Percentiles rank a stretch among this genome's conserved stretches.
Conservation (phyloP, 2,888 invertebrate species). For the Brachypterus glaber region DNA sequence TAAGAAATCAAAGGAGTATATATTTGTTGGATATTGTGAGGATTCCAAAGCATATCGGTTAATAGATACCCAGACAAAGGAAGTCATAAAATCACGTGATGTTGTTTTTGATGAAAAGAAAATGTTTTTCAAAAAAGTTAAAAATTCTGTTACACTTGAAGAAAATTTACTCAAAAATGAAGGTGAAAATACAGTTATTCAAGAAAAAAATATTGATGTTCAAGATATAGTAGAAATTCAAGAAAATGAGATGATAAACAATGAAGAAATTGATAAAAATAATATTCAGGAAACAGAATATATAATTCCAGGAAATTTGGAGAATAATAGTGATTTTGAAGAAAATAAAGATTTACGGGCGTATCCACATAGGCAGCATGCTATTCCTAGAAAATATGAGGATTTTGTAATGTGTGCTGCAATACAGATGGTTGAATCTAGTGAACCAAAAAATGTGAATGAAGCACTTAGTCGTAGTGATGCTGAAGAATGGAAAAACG, state of each 20-base stretch:
- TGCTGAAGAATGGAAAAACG: slow-evolving; percentile 2
- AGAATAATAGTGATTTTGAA: too few species aligned
- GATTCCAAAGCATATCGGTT: slow-evolving; percentile 7
- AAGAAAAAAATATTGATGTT: too few species aligned
- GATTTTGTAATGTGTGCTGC: slow-evolving; percentile 1
- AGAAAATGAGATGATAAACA: too few species aligned
- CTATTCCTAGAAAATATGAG: background rate
- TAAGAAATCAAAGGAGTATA: slow-evolving; percentile 1
- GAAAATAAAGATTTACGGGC: background rate
- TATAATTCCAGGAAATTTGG: too few species aligned
- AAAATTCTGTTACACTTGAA: too few species aligned
- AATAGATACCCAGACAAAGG: background rate
- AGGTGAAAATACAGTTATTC: too few species aligned
- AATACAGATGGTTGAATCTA: slow-evolving; percentile 1
- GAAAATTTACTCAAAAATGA: too few species aligned
- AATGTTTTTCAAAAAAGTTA: background rate
- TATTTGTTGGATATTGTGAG: slow-evolving; percentile 4
- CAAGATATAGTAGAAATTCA: too few species aligned
- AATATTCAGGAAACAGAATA: too few species aligned
- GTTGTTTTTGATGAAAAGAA: slow-evolving; percentile 3
- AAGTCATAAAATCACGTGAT: slow-evolving; percentile 6
- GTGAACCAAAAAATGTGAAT: background rate
- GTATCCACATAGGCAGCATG: background rate
- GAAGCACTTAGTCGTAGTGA: slow-evolving; percentile 2
- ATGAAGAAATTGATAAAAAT: too few species aligned